Conservation (phyloP, 1,140 invertebrate species). For the Rhopalosiphum padi region DNA sequence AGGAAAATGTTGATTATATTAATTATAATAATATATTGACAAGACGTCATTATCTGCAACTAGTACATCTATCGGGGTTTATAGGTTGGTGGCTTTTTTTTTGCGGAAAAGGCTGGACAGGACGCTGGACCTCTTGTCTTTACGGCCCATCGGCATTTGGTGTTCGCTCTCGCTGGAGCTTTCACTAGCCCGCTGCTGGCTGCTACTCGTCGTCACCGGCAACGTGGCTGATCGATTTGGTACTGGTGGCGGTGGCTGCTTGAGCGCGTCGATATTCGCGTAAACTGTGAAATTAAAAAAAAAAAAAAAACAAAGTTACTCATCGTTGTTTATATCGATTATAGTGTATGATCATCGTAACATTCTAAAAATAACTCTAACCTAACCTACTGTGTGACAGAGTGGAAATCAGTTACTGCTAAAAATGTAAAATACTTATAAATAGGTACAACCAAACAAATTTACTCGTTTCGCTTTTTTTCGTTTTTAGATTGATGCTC, state of each 20-base stretch:
- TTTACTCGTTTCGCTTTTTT: too few relatives aligned
- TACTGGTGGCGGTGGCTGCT: background rate
- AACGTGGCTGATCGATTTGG: conserved; percentile 59
- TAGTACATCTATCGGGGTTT: background rate
- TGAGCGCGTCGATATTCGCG: conserved; percentile 29
- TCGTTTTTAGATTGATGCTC: too few relatives aligned
- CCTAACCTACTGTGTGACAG: too few relatives aligned
- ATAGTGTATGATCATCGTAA: too few relatives aligned
- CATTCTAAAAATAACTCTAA: too few relatives aligned
- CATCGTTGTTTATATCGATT: background rate
- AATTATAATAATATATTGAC: background rate
- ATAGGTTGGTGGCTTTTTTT: conserved; percentile 61
- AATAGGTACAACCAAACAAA: too few relatives aligned
- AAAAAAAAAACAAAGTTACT: background rate
- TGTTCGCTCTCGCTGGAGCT: conserved; percentile 63
- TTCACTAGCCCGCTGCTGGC: conserved; percentile 61
- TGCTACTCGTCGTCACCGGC: conserved; percentile 59
- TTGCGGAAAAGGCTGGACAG: conserved; percentile 61
- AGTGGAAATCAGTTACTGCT: too few relatives aligned
- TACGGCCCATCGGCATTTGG: conserved; percentile 59
- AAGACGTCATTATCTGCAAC: too few relatives aligned
- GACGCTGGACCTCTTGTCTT: conserved; percentile 61
- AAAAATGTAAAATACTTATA: too few relatives aligned
- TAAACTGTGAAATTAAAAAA: background rate
- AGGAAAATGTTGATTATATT: background rate